Percentiles rank a stretch among this genome's conserved stretches.
Evolutionary conservation across 2,113 vertebrate species (phyloP).

Genomic region (Vulpes lagopus): DNA sequence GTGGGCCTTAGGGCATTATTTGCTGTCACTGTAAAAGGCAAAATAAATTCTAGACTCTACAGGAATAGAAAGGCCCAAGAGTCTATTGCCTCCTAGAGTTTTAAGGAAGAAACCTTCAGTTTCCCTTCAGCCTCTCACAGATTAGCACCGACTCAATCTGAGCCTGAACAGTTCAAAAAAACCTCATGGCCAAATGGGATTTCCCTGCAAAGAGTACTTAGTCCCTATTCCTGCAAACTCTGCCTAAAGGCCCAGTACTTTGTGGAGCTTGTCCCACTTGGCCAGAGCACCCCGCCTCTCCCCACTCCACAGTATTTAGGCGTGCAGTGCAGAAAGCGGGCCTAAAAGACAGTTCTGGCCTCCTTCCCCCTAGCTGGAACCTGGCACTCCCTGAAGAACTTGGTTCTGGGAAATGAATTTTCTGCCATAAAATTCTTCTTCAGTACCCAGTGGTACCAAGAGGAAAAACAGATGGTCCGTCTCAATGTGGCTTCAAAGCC

Average conservation of each 20-base stretch:
- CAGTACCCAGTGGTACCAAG: constrained; percentile 6
- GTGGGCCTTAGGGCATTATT: constrained; percentile 15
- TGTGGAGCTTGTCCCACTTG: neutral
- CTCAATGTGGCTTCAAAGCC: neutral
- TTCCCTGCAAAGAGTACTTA: constrained; percentile 21
- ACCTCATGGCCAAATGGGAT: neutral
- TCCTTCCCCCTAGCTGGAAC: constrained; percentile 22
- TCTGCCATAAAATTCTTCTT: constrained; percentile 30
- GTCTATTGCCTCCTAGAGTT: constrained; percentile 16
- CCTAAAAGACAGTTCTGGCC: neutral
- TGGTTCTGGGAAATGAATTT: neutral
- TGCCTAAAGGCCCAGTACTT: neutral
- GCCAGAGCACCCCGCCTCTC: neutral
- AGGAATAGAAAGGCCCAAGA: constrained; percentile 38
- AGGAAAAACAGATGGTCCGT: constrained; percentile 36
- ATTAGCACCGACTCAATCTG: constrained; percentile 5
- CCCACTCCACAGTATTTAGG: neutral
- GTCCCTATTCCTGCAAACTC: neutral
- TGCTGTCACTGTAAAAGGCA: constrained; percentile 17
- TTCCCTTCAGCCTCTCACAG: constrained; percentile 31
- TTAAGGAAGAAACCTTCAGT: constrained; percentile 37
- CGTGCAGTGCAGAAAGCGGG: neutral
- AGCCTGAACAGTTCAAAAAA: constrained; percentile 18
- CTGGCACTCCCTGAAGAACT: constrained; percentile 27
- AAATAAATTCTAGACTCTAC: constrained; percentile 54